Conservation (phyloP, 2,888 invertebrate genomes). For the Tridacna crocea region DNA sequence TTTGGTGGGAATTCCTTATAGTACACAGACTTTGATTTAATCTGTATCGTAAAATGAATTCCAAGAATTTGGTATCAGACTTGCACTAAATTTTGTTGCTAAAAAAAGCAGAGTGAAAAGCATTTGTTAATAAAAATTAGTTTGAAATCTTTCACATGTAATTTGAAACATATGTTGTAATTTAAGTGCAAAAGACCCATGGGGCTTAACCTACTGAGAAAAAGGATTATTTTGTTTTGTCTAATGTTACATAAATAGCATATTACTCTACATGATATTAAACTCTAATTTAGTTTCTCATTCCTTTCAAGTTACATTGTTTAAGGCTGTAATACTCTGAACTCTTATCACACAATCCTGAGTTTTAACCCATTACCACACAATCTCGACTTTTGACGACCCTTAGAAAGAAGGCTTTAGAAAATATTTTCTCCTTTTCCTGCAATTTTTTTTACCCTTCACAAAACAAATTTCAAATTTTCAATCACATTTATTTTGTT, state of each 20-base stretch:
- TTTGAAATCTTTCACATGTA: not conserved
- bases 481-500: too few relatives aligned
- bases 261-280: slow-evolving; percentile 15
- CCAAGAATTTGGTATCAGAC: too few relatives aligned
- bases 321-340: not conserved
- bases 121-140: too few relatives aligned
- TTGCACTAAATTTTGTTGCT: too few relatives aligned
- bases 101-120: too few relatives aligned
- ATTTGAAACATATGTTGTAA: slow-evolving; percentile 8
- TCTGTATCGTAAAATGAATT: too few relatives aligned
- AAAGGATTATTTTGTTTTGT: not conserved
- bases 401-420: not conserved
- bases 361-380: not conserved
- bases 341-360: not conserved
- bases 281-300: slow-evolving; percentile 2
- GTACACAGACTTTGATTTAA: too few relatives aligned
- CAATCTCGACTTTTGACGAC: not conserved
- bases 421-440: too few relatives aligned
- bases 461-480: too few relatives aligned
- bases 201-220: slow-evolving; percentile 5
- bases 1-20: too few relatives aligned
- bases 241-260: slow-evolving; percentile 15
- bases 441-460: too few relatives aligned
- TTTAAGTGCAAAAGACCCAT: slow-evolving; percentile 4
- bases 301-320: slow-evolving; percentile 1